Base-by-base conservation (phyloP, 2,888 invertebrate species). In the Ptilodon capucinus region DNA sequence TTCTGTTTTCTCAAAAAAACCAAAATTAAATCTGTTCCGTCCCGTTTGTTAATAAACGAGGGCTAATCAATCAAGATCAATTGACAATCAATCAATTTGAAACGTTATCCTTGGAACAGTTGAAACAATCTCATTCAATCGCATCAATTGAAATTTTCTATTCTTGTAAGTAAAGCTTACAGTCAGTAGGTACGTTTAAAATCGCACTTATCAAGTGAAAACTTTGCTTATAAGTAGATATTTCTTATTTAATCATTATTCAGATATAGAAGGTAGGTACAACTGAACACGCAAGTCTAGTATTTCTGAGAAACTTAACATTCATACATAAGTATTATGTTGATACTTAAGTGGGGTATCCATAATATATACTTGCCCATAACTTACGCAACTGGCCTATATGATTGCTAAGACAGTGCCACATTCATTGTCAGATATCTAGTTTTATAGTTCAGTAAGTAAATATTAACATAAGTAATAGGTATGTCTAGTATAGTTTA, bases 31-130 rank as follows among this genome's bases (percentile, higher is more conserved):
- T 50, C 11, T 28, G 11, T 28, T n/a, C 28, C 11, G 28, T n/a
- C 11, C 11, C 34, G 47, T 38, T 38, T 14, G 30, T 41, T 45
- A 46, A 40, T 51, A 51, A 74, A 72, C 58, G 55, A 58, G 57
- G 61, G 63, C 63, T 60, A 70, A 74, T 66, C 57, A 61, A 60
- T 57, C 48, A 30, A 17, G 48, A 54, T 52, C 52, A 48, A 52
- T 50, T 51, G 56, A 52, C 51, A 51, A 53, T 44, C 52, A 60
- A 40, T 56, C 36, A 48, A 51, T 47, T 36, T 42, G 23, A 42
- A 46, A 58, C 38, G 51, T 35, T 19, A 58, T 54, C 68, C 71
- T 73, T 69, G 65, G 60, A 60, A 53, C 55, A 11, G 48, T 58
- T 54, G 23, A 41, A 48, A 52, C 53, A 45, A 55, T 51, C 47